Evolutionary conservation across 2,113 vertebrate genomes (phyloP).

Genomic region (Saiga tatarica): DNA sequence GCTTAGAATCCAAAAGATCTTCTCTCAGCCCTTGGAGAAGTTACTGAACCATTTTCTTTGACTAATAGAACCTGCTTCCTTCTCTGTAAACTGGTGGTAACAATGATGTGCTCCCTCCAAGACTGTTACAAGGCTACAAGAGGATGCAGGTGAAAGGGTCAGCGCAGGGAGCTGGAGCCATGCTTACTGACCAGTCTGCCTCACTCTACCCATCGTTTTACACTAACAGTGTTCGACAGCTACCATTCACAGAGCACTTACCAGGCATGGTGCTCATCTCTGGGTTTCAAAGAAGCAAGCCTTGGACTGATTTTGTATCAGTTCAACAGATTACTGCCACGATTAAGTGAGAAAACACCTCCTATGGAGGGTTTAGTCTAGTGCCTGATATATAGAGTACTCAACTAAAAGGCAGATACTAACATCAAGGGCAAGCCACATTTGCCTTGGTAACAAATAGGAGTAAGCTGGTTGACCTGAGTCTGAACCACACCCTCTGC

Average conservation of each 20-base stretch:
- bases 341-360: neutral
- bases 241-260: neutral
- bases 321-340: neutral
- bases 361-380: neutral
- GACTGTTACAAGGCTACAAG: neutral
- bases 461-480: neutral
- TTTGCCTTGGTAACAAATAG: neutral
- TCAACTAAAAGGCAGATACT: neutral
- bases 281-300: neutral
- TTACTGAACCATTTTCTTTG: neutral
- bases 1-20: neutral
- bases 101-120: neutral
- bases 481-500: neutral
- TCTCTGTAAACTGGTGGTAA: neutral
- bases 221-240: neutral
- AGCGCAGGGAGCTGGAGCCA: neutral
- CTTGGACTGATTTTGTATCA: neutral
- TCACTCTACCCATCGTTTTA: neutral
- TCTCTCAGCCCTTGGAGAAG: neutral
- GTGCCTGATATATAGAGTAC: neutral
- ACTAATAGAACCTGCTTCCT: neutral
- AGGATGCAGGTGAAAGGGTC: neutral
- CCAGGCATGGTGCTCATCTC: neutral
- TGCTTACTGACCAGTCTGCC: neutral
- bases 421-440: neutral